Percentiles rank a stretch among this genome's conserved stretches.
These are phyloP conservation scores for Cyrtodaria siliqua DNA, from an alignment of 2,888 invertebrate genomes.

Conservation along the genomic window DNA sequence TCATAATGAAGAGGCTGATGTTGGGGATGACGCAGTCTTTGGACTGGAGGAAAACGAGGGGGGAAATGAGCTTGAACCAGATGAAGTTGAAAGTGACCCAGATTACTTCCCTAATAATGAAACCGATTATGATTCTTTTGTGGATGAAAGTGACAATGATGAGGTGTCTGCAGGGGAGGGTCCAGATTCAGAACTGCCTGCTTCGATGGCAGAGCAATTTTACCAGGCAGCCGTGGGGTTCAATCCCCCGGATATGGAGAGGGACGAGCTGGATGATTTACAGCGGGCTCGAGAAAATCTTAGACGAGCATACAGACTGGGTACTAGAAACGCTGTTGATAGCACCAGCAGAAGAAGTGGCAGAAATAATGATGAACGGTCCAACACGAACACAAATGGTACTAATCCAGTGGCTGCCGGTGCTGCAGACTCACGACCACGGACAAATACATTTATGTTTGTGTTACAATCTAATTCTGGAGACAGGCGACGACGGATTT, in stretches of 20 bases:
- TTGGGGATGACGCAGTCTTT: background rate
- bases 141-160: conserved; percentile 36
- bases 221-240: background rate
- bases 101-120: conserved; percentile 23
- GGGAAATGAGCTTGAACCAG: no score
- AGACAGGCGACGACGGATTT: conserved; percentile 41
- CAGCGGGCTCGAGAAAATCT: conserved; percentile 1
- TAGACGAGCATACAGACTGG: no score
- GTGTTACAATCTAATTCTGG: conserved; percentile 58
- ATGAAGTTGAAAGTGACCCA: conserved; percentile 4
- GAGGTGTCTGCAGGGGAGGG: conserved; percentile 28
- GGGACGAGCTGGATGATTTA: background rate
- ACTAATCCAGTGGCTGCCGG: conserved; percentile 11
- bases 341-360: no score
- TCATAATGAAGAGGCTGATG: background rate
- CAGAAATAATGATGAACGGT: no score
- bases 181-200: background rate
- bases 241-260: background rate
- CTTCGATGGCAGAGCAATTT: background rate
- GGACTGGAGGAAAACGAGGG: no score
- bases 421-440: conserved; percentile 23
- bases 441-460: conserved; percentile 56
- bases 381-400: conserved; percentile 3
- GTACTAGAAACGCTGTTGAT: no score
- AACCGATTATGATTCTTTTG: conserved; percentile 17